These are phyloP conservation scores for Lerema accius DNA, from an alignment of 1,140 invertebrate species.

Conservation along the genomic window DNA sequence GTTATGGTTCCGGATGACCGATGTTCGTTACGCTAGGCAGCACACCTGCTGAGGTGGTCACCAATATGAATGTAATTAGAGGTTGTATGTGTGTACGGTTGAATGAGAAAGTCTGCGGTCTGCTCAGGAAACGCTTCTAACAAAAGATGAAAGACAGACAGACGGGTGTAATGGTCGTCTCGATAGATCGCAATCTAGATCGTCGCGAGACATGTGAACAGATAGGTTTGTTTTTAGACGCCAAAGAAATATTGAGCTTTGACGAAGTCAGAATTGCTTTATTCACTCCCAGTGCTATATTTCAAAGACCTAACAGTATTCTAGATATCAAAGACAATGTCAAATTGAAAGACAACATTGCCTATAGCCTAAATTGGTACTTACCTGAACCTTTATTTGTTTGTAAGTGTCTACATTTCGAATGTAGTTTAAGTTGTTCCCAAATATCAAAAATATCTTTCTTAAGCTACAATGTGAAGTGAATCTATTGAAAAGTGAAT, in stretches of 20 bases:
- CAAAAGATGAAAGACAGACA: conserved; percentile 38
- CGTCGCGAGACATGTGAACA: conserved; percentile 9
- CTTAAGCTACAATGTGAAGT: too few species aligned
- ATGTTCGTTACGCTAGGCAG: conserved; percentile 59
- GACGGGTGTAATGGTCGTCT: conserved; percentile 4
- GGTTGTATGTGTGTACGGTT: conserved; percentile 56
- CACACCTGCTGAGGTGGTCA: conserved; percentile 68
- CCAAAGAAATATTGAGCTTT: background rate
- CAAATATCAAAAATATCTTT: too few species aligned
- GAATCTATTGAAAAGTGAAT: too few species aligned
- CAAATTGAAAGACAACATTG: too few species aligned
- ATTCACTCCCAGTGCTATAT: too few species aligned
- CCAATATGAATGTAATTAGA: conserved; percentile 76
- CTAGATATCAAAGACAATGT: background rate
- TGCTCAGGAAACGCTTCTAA: conserved; percentile 54
- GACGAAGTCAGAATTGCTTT: conserved; percentile 1
- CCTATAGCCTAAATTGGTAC: too few species aligned
- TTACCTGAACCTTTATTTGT: too few species aligned
- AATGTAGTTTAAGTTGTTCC: too few species aligned
- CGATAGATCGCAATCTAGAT: conserved; percentile 21
- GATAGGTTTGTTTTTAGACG: background rate
- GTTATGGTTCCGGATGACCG: conserved; percentile 54
- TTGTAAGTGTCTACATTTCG: too few species aligned
- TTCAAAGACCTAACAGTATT: conserved; percentile 1
- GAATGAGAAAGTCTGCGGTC: conserved; percentile 64